phyloP scores from a whole-genome alignment of 2,797 vertebrate genomes.

The Channa striata region DNA sequence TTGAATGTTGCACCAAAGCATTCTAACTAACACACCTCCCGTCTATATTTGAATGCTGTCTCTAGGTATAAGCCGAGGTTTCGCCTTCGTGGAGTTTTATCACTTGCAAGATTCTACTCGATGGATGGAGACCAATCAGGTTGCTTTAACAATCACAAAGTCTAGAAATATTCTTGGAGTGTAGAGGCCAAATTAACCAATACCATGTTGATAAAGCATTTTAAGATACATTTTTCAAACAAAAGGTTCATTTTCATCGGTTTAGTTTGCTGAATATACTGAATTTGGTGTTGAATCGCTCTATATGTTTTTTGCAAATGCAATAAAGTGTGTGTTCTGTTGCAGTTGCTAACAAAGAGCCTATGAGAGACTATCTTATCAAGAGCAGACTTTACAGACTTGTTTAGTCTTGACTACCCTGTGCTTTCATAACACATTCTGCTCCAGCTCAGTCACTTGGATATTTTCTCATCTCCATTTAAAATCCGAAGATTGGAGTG shows the following conservation, averaged over 20 bases:
- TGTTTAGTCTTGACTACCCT: constrained; percentile 36
- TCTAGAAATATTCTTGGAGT: constrained; percentile 88
- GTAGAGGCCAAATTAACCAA: constrained; percentile 49
- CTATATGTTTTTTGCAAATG: constrained; percentile 14
- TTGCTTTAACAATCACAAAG: constrained; percentile 99
- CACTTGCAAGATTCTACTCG: constrained; percentile 99
- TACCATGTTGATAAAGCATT: not conserved
- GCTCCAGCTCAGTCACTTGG: constrained; percentile 74
- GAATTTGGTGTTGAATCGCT: constrained; percentile 3
- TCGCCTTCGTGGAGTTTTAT: constrained; percentile 99
- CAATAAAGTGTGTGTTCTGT: not conserved
- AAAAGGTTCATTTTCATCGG: constrained; percentile 3
- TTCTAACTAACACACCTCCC: constrained; percentile 97
- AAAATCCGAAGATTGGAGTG: constrained; percentile 65
- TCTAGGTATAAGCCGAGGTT: constrained; percentile 99
- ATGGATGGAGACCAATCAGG: constrained; percentile 99
- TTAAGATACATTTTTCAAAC: too few relatives aligned
- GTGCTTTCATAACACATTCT: constrained; percentile 66
- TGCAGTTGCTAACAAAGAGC: constrained; percentile 7
- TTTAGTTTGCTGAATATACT: constrained; percentile 18
- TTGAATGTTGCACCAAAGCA: constrained; percentile 90
- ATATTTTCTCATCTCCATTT: constrained; percentile 65
- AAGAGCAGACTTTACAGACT: constrained; percentile 37
- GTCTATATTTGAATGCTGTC: constrained; percentile 99
- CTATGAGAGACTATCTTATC: not conserved